Conservation (phyloP, 2,797 vertebrate genomes). For the Sebastes jordani region DNA sequence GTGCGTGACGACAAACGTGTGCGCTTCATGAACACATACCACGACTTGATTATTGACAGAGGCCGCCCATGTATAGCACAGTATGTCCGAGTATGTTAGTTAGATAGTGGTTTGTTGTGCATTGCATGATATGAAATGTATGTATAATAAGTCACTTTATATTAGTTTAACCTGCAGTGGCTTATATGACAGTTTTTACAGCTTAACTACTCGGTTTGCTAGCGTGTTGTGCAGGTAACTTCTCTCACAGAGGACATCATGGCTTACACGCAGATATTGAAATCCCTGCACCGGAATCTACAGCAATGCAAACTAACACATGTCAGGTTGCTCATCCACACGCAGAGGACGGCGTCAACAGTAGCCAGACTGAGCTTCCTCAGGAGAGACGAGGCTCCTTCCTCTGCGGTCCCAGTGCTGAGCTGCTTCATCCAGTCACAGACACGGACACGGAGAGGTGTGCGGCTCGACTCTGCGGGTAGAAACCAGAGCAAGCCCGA, state of each 20-base stretch:
- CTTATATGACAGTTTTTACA: not conserved
- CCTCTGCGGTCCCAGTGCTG: not conserved
- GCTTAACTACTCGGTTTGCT: not conserved
- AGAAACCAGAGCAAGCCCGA: slow-evolving; percentile 58
- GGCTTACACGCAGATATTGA: slow-evolving; percentile 67
- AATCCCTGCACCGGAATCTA: slow-evolving; percentile 43
- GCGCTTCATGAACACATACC: not conserved
- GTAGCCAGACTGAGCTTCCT: not conserved
- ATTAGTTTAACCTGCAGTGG: not conserved
- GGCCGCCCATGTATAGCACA: too few relatives aligned
- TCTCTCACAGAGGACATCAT: slow-evolving; percentile 44
- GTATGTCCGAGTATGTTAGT: not conserved
- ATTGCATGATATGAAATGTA: not conserved
- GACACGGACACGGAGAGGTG: not conserved
- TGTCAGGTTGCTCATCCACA: slow-evolving; percentile 1
- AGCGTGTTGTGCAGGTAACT: not conserved
- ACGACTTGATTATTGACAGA: too few relatives aligned
- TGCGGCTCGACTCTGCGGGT: slow-evolving; percentile 42
- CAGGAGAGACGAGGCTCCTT: not conserved
- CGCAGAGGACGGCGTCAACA: slow-evolving; percentile 8
- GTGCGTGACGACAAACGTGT: not conserved
- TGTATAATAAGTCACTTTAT: not conserved
- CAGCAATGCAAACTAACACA: slow-evolving; percentile 39
- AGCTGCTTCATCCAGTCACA: slow-evolving; percentile 1
- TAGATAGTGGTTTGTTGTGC: not conserved